Base-by-base conservation (phyloP, 2,888 invertebrate species). In the Hofmannophila pseudospretella region DNA sequence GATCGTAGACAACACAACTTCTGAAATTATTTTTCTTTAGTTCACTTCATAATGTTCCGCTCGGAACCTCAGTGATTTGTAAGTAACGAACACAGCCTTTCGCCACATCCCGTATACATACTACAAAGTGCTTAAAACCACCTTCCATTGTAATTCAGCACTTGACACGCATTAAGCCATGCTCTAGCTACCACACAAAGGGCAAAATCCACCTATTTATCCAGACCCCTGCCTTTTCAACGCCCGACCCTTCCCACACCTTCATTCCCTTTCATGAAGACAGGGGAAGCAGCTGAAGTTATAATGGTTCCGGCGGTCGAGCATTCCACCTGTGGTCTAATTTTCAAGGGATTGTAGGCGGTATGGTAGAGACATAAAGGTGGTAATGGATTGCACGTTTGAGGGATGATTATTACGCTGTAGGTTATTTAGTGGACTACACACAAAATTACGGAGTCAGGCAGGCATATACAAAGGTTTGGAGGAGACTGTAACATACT, bases 101-200 rank as follows among this genome's bases (percentile, higher is more conserved):
- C n/a, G n/a, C n/a, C n/a, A n/a, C n/a, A n/a, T n/a, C n/a, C n/a
- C n/a, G n/a, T n/a, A n/a, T n/a, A n/a, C n/a, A n/a, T n/a, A n/a
- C n/a, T n/a, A n/a, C n/a, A n/a, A n/a, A n/a, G n/a, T n/a, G n/a
- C n/a, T n/a, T n/a, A n/a, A n/a, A n/a, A n/a, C n/a, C n/a, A n/a
- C n/a, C n/a, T n/a, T 11, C 27, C 27, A 19, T 30, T 30, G 30
- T 30, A 30, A 30, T 30, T 30, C 30, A 19, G 9, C 19, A 19
- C 30, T 30, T 19, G 30, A 30, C 30, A 30, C 30, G 30, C 30
- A 30, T 30, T 30, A 30, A 7, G 19, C 11, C 9, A 19, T 30
- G 28, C 28, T 30, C 30, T 30, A 30, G 16, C 30, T 7, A n/a
- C 30, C 30, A 30, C 19, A 30, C 19, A 30, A 30, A 30, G 30